These are phyloP conservation scores for Sakesphorus luctuosus DNA, from an alignment of 2,113 vertebrate species.

Conservation along the genomic window DNA sequence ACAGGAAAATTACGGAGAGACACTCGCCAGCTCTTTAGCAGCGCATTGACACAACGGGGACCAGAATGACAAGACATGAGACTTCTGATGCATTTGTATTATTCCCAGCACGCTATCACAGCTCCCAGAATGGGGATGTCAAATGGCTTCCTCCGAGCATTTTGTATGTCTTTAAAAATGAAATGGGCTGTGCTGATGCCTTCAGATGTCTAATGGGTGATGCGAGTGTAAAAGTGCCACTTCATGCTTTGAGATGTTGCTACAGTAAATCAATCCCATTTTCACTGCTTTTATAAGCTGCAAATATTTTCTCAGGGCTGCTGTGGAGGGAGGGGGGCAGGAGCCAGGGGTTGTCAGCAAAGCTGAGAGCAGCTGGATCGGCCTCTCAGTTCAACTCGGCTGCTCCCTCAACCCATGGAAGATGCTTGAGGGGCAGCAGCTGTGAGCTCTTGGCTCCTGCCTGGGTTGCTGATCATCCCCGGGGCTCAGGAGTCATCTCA, in stretches of 20 bases:
- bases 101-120: not conserved
- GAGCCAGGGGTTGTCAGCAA: not conserved
- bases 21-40: not conserved
- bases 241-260: not conserved
- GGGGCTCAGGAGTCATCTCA: not conserved
- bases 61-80: not conserved
- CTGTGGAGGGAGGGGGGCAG: not conserved
- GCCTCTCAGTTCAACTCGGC: not conserved
- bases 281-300: not conserved
- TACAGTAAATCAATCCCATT: conserved; percentile 8
- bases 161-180: not conserved
- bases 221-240: not conserved
- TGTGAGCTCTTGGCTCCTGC: accelerated
- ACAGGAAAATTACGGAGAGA: not conserved
- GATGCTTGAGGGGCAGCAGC: not conserved
- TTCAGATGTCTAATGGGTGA: conserved; percentile 54
- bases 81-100: not conserved
- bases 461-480: not conserved
- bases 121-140: conserved; percentile 26
- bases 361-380: accelerated
- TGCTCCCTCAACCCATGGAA: not conserved
- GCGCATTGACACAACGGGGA: not conserved
- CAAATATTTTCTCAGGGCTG: not conserved
- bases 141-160: not conserved
- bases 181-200: conserved; percentile 16